Evolutionary conservation across 2,888 invertebrate genomes (phyloP).

Genomic region (Shargacucullia verbasci): DNA sequence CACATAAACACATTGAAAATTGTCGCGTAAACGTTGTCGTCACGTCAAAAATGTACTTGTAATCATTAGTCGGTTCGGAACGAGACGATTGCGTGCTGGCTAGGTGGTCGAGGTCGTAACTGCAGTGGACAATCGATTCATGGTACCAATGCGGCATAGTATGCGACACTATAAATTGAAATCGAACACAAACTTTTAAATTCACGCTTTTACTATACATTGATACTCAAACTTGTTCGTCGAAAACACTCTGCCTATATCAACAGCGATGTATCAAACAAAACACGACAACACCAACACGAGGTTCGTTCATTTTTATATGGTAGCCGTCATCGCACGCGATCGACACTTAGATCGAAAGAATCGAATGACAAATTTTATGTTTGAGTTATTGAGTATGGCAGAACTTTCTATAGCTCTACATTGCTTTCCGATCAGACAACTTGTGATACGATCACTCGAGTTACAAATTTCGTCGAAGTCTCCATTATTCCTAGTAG

Average conservation of each 20-base stretch:
- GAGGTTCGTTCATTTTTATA: slow-evolving; percentile 48
- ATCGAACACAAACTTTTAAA: slow-evolving; percentile 69
- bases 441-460: slow-evolving; percentile 39
- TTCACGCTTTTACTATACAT: slow-evolving; percentile 59
- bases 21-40: slow-evolving; percentile 44
- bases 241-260: slow-evolving; percentile 5
- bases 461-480: slow-evolving; percentile 55
- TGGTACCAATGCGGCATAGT: slow-evolving; percentile 82
- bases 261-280: slow-evolving; percentile 56
- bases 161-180: slow-evolving; percentile 80
- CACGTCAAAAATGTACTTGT: slow-evolving; percentile 66
- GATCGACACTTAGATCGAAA: slow-evolving; percentile 63
- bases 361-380: slow-evolving; percentile 71
- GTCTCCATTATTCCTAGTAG: slow-evolving; percentile 13
- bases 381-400: slow-evolving; percentile 63
- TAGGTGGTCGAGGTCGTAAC: slow-evolving; percentile 84
- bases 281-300: slow-evolving; percentile 50
- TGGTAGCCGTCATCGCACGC: slow-evolving; percentile 63
- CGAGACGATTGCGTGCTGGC: slow-evolving; percentile 82
- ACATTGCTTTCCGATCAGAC: slow-evolving; percentile 66
- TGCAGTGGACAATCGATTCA: slow-evolving; percentile 87
- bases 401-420: slow-evolving; percentile 63
- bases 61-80: slow-evolving; percentile 70
- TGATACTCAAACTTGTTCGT: slow-evolving; percentile 44
- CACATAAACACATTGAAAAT: slow-evolving; percentile 48